Evolutionary conservation across 2,113 vertebrate species (phyloP), one percentile per base, ranked within the genome.

Genomic region (Aplodontia rufa): DNA sequence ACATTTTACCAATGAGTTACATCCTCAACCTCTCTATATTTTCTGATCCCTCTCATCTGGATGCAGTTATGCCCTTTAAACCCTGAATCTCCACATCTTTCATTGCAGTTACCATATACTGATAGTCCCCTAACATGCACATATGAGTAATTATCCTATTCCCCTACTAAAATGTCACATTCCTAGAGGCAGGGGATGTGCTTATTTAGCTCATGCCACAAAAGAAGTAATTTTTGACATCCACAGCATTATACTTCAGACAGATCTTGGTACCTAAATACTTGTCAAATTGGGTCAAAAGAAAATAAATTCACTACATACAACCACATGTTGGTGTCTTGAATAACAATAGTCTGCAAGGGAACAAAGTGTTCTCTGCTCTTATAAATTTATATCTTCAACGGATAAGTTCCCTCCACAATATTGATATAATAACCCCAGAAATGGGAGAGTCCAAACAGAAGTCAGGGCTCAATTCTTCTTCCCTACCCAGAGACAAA

Each of bases 141-240:
- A 87, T 85, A 71, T 82, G 37, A 87, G 12, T n/a, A 84, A 30
- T 85, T 89, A 64, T 20, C 62, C 76, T 79, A 76, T 68, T 93
- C 16, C 80, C 53, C 49, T 90, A 60, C 26, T 85, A 82, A 79
- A 79, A 92, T 51, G 72, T 92, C 79, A 96, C 75, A 83, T 89
- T 86, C 51, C 32, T 69, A 79, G 49, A 75, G 71, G n/a, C 51
- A 81, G 28, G 10, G 8, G 26, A 53, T 35, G n/a, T 82, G 20
- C 72, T 69, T 90, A 78, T 71, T 49, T 76, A 94, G 26, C 47
- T 82, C 42, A n/a, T 76, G 42, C 24, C 89, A 96, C 84, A 82
- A 35, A 55, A 66, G 75, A 95, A 92, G 49, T 68, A 51, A 53
- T 79, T 94, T 75, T 35, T 79, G 45, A 45, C 14, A 84, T 71